phyloP scores from a whole-genome alignment of 1,140 invertebrate genomes.

The Caenorhabditis remanei region DNA sequence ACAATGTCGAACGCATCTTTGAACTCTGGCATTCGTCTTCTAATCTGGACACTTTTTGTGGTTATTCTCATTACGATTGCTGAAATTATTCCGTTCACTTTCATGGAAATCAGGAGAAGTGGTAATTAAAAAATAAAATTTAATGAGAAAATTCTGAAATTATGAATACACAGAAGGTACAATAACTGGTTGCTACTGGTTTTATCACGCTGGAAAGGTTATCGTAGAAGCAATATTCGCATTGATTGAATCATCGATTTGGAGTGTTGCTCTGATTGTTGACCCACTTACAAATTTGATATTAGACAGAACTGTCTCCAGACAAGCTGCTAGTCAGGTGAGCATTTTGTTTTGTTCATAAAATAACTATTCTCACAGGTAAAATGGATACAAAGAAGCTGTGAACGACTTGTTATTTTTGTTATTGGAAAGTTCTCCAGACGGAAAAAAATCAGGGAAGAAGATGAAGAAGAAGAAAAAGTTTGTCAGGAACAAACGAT shows the following conservation, averaged over 20 bases:
- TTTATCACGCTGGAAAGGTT: background rate
- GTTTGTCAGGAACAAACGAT: no score
- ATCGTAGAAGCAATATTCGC: background rate
- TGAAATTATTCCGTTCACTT: background rate
- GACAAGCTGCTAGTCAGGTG: background rate
- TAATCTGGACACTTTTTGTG: slow-evolving; percentile 7
- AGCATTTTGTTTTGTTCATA: no score
- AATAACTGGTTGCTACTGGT: slow-evolving; percentile 9
- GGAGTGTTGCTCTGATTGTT: slow-evolving; percentile 11
- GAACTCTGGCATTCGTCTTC: slow-evolving; percentile 12
- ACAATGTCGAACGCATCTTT: slow-evolving; percentile 2
- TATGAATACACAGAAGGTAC: background rate
- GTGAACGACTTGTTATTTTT: background rate
- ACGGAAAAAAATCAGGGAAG: no score
- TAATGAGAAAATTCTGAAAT: no score
- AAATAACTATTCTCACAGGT: background rate
- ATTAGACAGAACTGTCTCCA: slow-evolving; percentile 13
- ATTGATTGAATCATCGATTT: slow-evolving; percentile 3
- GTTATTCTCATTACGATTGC: background rate
- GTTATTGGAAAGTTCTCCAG: background rate
- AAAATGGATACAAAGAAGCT: background rate
- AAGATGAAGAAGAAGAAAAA: no score
- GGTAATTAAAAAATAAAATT: background rate
- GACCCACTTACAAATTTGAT: slow-evolving; percentile 28
- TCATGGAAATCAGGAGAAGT: background rate